phyloP scores from a whole-genome alignment of 2,113 vertebrate genomes.

The Gallinago paraguaiae region DNA sequence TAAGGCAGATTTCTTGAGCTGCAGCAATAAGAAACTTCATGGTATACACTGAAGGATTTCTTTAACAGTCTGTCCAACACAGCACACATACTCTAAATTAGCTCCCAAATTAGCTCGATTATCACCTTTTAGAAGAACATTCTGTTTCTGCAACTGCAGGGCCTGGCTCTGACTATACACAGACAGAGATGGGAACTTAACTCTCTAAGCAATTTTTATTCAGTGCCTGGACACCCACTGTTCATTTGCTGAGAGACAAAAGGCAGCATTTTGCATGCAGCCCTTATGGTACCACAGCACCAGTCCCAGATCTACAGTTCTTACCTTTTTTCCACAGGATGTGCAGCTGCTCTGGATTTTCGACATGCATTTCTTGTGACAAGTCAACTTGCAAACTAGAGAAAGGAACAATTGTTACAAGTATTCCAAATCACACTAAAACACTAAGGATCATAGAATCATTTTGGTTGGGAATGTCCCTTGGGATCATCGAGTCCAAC shows the following conservation, averaged over 20 bases:
- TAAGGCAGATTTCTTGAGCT: neutral
- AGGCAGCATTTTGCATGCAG: neutral
- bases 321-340: conserved; percentile 86
- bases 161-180: neutral
- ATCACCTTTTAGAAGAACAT: neutral
- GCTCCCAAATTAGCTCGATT: neutral
- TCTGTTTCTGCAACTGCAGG: neutral
- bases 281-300: neutral
- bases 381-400: conserved; percentile 93
- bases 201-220: neutral
- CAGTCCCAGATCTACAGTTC: neutral
- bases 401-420: neutral
- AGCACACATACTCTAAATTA: neutral
- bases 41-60: neutral
- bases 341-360: conserved; percentile 87
- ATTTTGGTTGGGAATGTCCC: too few species aligned
- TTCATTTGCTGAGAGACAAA: neutral
- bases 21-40: neutral
- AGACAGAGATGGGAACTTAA: neutral
- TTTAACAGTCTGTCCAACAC: neutral
- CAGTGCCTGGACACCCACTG: neutral
- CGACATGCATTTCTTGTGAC: conserved; percentile 93
- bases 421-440: neutral
- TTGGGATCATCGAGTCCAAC: too few species aligned
- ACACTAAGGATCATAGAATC: neutral